Base-by-base conservation (phyloP, 1,140 invertebrate genomes). In the Hyles euphorbiae region DNA sequence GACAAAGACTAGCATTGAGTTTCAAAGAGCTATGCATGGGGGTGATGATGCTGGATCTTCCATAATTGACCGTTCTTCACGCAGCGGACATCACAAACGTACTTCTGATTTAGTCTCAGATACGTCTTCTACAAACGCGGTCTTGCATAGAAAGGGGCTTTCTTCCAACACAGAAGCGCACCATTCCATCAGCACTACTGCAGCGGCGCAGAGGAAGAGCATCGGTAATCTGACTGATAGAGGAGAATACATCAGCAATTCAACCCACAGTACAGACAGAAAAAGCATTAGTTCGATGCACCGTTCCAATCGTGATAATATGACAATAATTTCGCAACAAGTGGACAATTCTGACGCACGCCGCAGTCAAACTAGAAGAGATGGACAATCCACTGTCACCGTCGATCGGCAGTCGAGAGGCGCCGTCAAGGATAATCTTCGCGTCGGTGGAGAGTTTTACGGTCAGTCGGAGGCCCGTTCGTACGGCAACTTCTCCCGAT, bases 271-370 rank as follows among this genome's bases (percentile, higher is more conserved):
- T 63, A 91, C 81, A 34, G 94, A 96, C 65, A 91, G 94, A 63
- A 93, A 92, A 61, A 95, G 94, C 73, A 90, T 95, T 7, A 96
- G 94, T 61, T 93, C 94, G 8, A 89, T 96, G 66, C 94, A 96
- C 74, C 90, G 94, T 22, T 92, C 90, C 66, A 88, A 87, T 64
- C 79, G 80, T 67, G 91, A 90, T 64, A 91, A 76, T 54, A 89
- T 82, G 66, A 73, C 48, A 69, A 86, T 83, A 62, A 88, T 74
- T 81, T 84, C 87, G 60, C 91, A 72, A 62, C 79, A 89, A n/a
- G 76, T 74, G 7, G 90, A 91, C 51, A 81, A 70, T 53, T 71
- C 73, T 9, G 83, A 87, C 47, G 63, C 70, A 45, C 78, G 78
- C n/a, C 84, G 83, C 54, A 82, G 83, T 56, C 79, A 89, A 64